Base-by-base conservation (phyloP, 1,140 invertebrate genomes). In the Zaprionus davidi region DNA sequence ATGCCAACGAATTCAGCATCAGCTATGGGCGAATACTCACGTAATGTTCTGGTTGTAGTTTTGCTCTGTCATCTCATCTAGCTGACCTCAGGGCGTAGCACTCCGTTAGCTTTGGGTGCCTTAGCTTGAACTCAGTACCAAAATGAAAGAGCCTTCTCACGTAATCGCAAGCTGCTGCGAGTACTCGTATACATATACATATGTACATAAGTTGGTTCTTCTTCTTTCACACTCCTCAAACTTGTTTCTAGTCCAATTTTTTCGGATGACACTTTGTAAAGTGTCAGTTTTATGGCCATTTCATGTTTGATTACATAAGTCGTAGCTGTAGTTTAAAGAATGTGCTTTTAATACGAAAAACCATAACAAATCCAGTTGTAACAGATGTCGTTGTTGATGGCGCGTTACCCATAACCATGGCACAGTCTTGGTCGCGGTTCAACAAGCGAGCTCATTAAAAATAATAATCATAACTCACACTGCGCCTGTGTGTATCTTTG, bases 371-470 rank as follows among this genome's bases (percentile, higher is more conserved):
- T 49, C 53, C 56, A 56, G 58, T 64, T 65, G 60, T 72, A 75
- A 65, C 83, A 88, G 60, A 83, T 88, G 78, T 71, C 84, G 69
- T 76, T 88, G 73, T 36, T 77, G 68, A 44, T 17, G 41, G n/a
- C 15, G 75, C 22, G 20, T 56, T 56, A 66, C 79, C 46, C 79
- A 82, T 57, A 75, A 51, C 68, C 24, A 17, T 46, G 41, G 15
- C n/a, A 46, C 15, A 46, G 41, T 46, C 31, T 68, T 66, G 34
- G 71, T n/a, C 55, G 55, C 26, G 59, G 66, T 63, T 63, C 76
- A 73, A 65, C 56, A 76, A 75, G n/a, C 56, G 59, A 80, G 83
- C 78, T 84, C 84, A 79, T 88, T 88, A 88, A 81, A 85, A 85
- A 68, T 79, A 86, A 86, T 85, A 76, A 67, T 72, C 68, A 58